Evolutionary conservation across 1,140 invertebrate species (phyloP).

Genomic region (Zaprionus taronus): DNA sequence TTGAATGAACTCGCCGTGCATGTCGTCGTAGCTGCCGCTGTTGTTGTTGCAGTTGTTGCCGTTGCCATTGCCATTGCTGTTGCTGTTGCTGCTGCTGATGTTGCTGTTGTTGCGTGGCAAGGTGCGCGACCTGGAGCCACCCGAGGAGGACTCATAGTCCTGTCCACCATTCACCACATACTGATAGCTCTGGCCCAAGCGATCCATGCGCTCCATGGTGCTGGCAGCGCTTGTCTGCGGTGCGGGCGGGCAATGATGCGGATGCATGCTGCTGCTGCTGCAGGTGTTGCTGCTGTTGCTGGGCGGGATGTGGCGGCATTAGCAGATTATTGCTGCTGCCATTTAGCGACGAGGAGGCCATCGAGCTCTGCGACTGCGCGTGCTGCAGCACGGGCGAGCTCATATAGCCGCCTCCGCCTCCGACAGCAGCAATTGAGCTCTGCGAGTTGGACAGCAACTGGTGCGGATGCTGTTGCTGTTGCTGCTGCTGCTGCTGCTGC

Average conservation of each 20-base stretch:
- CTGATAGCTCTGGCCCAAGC: slow-evolving; percentile 46
- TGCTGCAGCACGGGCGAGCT: slow-evolving; percentile 76
- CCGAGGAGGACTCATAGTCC: slow-evolving; percentile 66
- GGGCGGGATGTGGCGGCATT: slow-evolving; percentile 37
- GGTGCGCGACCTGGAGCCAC: slow-evolving; percentile 58
- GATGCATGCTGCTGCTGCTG: slow-evolving; percentile 57
- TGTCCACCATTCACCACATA: slow-evolving; percentile 60
- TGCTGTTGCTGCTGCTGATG: slow-evolving; percentile 66
- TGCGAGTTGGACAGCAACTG: slow-evolving; percentile 79
- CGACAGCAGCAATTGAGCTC: slow-evolving; percentile 68
- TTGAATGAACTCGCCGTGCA: slow-evolving; percentile 80
- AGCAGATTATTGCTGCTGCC: slow-evolving; percentile 77
- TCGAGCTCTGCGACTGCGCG: slow-evolving; percentile 85
- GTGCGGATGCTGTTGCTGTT: slow-evolving; percentile 33
- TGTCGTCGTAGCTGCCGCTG: slow-evolving; percentile 79
- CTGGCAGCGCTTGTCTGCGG: slow-evolving; percentile 78
- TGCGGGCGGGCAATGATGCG: slow-evolving; percentile 75
- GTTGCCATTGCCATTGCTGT: slow-evolving; percentile 66
- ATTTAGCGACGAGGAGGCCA: slow-evolving; percentile 85
- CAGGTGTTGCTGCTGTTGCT: slow-evolving; percentile 40
- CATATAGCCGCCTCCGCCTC: slow-evolving; percentile 36
- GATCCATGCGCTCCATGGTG: slow-evolving; percentile 80
- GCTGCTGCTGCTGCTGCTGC: slow-evolving; percentile 15
- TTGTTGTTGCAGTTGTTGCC: slow-evolving; percentile 77
- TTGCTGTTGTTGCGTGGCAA: slow-evolving; percentile 83